Conservation (phyloP, 2,888 invertebrate genomes). For the Dastarcus helophoroides region DNA sequence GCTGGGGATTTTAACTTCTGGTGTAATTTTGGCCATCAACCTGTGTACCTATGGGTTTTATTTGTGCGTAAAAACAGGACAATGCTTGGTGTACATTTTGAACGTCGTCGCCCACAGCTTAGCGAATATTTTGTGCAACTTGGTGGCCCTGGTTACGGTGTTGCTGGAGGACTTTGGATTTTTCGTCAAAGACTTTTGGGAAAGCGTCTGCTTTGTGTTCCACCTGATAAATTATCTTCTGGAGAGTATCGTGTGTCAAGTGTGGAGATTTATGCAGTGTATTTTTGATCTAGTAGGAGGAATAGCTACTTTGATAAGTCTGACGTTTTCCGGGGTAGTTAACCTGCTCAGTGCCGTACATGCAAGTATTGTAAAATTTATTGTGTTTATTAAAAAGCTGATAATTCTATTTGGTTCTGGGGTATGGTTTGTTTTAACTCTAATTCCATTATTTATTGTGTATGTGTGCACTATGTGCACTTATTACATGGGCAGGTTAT, state of each 20-base stretch:
- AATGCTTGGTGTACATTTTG: neutral
- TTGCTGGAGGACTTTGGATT: neutral
- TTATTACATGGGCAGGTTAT: constrained; percentile 13
- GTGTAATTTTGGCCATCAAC: no score
- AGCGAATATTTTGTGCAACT: neutral
- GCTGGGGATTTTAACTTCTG: no score
- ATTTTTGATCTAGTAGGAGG: no score
- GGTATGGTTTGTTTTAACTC: constrained; percentile 26
- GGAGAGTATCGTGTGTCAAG: no score
- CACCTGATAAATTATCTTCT: neutral
- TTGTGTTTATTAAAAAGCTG: constrained; percentile 20
- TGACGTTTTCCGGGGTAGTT: no score
- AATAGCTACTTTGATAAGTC: no score
- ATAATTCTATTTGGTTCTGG: constrained; percentile 25
- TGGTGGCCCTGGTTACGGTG: neutral
- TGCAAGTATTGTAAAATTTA: constrained; percentile 16
- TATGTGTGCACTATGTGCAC: constrained; percentile 14
- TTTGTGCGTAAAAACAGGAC: no score
- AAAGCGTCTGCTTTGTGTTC: neutral
- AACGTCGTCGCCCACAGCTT: neutral
- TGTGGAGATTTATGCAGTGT: no score
- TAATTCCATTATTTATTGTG: constrained; percentile 22
- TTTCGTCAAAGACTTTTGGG: neutral
- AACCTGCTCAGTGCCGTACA: no score
- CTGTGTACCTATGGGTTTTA: no score